These are phyloP conservation scores for Panonychus citri DNA, from an alignment of 1,140 invertebrate species.

Conservation along the genomic window DNA sequence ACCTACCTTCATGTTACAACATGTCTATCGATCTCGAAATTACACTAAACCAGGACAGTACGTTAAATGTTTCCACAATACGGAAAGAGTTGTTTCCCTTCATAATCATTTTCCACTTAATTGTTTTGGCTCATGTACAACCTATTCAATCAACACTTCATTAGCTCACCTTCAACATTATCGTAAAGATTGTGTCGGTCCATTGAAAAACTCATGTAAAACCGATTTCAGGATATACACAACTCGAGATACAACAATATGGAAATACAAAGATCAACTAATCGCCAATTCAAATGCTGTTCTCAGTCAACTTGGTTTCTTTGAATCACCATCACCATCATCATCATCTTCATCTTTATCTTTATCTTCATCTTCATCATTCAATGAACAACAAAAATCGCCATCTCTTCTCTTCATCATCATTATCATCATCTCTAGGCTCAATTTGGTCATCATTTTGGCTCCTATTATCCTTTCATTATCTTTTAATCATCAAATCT, in stretches of 20 bases:
- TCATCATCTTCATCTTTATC: too few species aligned
- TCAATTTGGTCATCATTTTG: too few species aligned
- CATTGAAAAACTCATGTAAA: conserved; percentile 54
- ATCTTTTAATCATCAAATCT: too few species aligned
- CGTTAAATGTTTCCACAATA: conserved; percentile 82
- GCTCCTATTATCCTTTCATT: too few species aligned
- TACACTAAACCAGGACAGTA: conserved; percentile 80
- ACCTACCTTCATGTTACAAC: conserved; percentile 80
- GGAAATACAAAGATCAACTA: conserved; percentile 55
- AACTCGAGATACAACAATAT: conserved; percentile 59
- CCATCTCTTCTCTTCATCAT: too few species aligned
- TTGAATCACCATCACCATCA: conserved; percentile 17
- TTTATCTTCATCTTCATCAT: too few species aligned
- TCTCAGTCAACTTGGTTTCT: conserved; percentile 45
- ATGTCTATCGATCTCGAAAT: conserved; percentile 66
- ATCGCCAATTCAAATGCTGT: conserved; percentile 41
- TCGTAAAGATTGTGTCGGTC: conserved; percentile 67
- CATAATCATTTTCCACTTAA: conserved; percentile 81
- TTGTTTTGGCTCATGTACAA: conserved; percentile 62
- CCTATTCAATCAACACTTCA: conserved; percentile 52
- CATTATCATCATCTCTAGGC: too few species aligned
- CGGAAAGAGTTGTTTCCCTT: conserved; percentile 57
- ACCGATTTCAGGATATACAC: conserved; percentile 55
- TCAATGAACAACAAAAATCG: too few species aligned
- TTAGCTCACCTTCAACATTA: conserved; percentile 81